These are phyloP conservation scores for Rhagoletis zephyria DNA, from an alignment of 1,140 invertebrate genomes.

Conservation along the genomic window DNA sequence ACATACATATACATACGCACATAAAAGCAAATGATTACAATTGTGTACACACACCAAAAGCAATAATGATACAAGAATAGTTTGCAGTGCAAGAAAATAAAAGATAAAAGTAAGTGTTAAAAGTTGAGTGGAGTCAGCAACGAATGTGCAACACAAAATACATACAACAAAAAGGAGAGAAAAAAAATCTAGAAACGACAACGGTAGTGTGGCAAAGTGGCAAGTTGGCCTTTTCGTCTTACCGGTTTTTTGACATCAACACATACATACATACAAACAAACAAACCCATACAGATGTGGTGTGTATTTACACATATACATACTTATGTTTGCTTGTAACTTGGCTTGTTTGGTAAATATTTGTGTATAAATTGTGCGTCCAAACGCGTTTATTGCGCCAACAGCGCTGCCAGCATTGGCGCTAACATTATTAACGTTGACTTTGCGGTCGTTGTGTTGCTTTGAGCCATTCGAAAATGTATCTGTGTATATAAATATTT, in stretches of 20 bases:
- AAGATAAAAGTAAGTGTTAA: constrained; percentile 12
- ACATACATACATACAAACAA: not conserved
- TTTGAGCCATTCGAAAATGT: constrained; percentile 5
- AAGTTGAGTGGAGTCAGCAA: constrained; percentile 23
- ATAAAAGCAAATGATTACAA: not conserved
- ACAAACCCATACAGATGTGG: not conserved
- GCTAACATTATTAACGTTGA: constrained; percentile 8
- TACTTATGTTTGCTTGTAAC: not conserved
- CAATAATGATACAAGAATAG: not conserved
- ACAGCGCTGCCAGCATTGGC: constrained; percentile 1
- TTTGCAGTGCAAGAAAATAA: constrained; percentile 8
- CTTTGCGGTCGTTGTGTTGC: constrained; percentile 34
- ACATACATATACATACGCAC: not conserved
- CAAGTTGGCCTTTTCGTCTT: constrained; percentile 51
- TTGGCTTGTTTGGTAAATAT: constrained; percentile 24
- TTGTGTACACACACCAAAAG: not conserved
- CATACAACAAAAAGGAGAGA: not conserved
- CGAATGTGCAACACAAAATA: constrained; percentile 2
- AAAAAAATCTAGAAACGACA: not conserved
- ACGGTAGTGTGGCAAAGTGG: constrained; percentile 14
- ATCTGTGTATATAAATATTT: not conserved
- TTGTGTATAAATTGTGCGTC: constrained; percentile 9
- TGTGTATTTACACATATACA: not conserved
- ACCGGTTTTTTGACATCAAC: constrained; percentile 51
- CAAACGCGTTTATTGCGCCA: constrained; percentile 14